Base-by-base conservation (phyloP, 2,888 invertebrate species). In the Pediacus dermestoides region DNA sequence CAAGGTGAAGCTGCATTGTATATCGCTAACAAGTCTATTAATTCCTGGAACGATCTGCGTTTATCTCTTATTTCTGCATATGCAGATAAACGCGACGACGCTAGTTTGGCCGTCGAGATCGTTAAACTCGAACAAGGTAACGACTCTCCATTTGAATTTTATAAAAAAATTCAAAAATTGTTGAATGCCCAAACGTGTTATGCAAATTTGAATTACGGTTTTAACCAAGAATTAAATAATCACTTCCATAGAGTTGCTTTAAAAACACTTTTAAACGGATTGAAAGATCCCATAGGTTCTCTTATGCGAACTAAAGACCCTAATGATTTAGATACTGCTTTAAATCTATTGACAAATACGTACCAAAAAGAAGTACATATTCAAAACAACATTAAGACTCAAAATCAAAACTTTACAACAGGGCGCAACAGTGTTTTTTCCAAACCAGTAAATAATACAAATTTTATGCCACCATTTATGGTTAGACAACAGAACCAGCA, bases 231-330 rank as follows among this genome's bases (percentile, higher is more conserved):
- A 4, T 23, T 23, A 23, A 7, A 4, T 6, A 28, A 27, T 18
- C 22, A 22, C 9, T 36, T 36, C 13, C 8, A 16, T 6, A 28
- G 23, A 13, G 10, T 36, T 7, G 13, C 36, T 13, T 16, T 35
- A 10, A 28, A 27, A 28, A 16, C 27, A 27, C 8, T 35, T n/a
- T 16, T 35, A 25, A 26, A 16, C 14, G 34, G 26, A n/a, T 23
- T 34, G 9, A 34, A 34, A 34, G 16, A 34, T n/a, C 25, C 34
- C 4, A 13, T 36, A 16, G 36, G 23, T 21, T 28, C 30, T 12
- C 16, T 36, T 3, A 36, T 36, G 30, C 30, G 22, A 13, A 36
- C 30, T 8, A 36, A 36, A 30, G 30, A 36, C 21, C 36, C 36
- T 2, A 15, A 1, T 10, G 16, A 30, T 22, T 30, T 36, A 13